phyloP scores from a whole-genome alignment of 2,888 invertebrate species.

The Gymnocheta viridis region DNA sequence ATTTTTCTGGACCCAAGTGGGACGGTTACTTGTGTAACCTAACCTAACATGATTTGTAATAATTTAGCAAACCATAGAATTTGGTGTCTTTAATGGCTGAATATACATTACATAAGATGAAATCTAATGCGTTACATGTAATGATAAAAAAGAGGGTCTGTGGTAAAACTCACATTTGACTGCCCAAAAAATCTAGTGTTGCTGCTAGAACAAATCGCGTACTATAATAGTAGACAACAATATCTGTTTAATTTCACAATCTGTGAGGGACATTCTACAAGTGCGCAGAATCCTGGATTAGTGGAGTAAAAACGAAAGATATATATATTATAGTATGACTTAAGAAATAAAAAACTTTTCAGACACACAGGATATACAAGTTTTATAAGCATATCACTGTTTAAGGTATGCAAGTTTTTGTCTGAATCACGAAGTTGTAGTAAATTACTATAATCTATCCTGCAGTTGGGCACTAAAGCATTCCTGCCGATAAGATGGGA shows the following conservation, averaged over 20 bases:
- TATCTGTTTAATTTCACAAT: conserved; percentile 10
- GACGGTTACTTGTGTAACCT: too few species aligned
- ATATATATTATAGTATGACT: neutral
- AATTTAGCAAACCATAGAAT: too few species aligned
- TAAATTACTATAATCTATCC: conserved; percentile 17
- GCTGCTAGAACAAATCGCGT: too few species aligned
- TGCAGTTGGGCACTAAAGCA: neutral
- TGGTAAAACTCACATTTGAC: neutral
- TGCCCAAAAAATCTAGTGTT: conserved; percentile 2
- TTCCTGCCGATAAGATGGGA: neutral
- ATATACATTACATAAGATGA: too few species aligned
- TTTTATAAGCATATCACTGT: conserved; percentile 10
- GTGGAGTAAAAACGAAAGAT: neutral
- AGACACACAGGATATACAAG: neutral
- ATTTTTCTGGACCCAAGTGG: too few species aligned
- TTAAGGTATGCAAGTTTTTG: conserved; percentile 6
- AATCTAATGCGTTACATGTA: too few species aligned
- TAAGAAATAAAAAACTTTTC: neutral
- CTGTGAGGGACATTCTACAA: conserved; percentile 7
- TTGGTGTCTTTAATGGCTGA: too few species aligned
- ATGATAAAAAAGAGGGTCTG: neutral
- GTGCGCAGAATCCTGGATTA: neutral
- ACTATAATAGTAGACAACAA: neutral
- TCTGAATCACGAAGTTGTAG: conserved; percentile 4
- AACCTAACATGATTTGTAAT: too few species aligned